A percentile compares a stretch with the other conserved stretches of the same genome.
These are phyloP conservation scores for Diabrotica virgifera DNA, from an alignment of 1,140 invertebrate genomes.

Conservation along the genomic window DNA sequence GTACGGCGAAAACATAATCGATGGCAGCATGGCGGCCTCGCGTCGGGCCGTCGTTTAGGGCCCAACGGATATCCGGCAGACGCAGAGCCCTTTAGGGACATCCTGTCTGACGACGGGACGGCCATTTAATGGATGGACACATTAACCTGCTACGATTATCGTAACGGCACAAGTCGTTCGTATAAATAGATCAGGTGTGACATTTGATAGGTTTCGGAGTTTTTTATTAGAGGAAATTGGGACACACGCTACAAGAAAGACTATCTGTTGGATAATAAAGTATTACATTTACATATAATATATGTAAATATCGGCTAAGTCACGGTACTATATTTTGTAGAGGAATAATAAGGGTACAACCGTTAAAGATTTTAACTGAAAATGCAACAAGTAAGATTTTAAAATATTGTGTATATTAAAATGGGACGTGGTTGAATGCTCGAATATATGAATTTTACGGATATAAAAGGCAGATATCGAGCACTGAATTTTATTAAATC, in stretches of 20 bases:
- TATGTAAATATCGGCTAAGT: no score
- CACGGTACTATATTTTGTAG: no score
- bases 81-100: conserved; percentile 29
- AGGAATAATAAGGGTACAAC: no score
- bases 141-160: conserved; percentile 17
- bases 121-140: conserved; percentile 27
- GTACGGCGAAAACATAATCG: conserved; percentile 22
- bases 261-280: neutral
- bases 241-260: neutral
- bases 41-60: conserved; percentile 22
- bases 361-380: no score
- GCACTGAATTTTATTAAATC: no score
- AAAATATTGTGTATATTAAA: no score
- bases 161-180: conserved; percentile 11
- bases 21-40: conserved; percentile 14
- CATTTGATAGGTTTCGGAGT: conserved; percentile 6
- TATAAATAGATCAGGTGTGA: conserved; percentile 9
- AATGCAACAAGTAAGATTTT: no score
- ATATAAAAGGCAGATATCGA: no score
- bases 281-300: neutral
- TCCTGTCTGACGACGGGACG: conserved; percentile 25
- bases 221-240: neutral
- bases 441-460: no score
- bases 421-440: no score
- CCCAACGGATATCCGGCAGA: conserved; percentile 29